Percentiles rank a stretch among this genome's conserved stretches.
phyloP scores from a whole-genome alignment of 37 sponge, comb jelly and placozoan species.

The Diacarnus erythraeanus region DNA sequence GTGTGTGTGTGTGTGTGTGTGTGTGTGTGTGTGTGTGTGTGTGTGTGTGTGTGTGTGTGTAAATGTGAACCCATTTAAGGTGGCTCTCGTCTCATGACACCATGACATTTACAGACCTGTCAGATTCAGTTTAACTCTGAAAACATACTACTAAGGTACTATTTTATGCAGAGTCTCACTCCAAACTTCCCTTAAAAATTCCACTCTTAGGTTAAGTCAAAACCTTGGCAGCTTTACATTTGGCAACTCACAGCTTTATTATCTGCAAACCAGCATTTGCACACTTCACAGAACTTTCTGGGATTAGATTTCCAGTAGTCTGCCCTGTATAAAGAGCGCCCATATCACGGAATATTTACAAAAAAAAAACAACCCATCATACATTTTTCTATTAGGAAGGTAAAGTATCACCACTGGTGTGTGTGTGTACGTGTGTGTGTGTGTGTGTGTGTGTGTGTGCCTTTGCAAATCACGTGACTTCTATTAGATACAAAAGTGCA shows the following conservation, averaged over 20 bases:
- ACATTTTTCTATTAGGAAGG: not conserved
- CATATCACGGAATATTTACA: not conserved
- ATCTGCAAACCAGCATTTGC: conserved; percentile 94
- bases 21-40: conserved; percentile 43
- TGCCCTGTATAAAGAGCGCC: conserved; percentile 53
- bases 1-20: no score
- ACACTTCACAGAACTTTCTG: conserved; percentile 81
- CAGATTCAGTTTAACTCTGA: conserved; percentile 66
- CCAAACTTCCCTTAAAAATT: no score
- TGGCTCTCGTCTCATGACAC: no score
- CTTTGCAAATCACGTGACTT: no score
- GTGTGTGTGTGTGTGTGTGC: no score
- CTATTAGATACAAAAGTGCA: no score
- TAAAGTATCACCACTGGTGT: no score
- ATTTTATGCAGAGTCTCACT: no score
- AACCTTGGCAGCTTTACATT: not conserved
- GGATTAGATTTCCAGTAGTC: conserved; percentile 95
- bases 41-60: no score
- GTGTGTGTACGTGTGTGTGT: conserved; percentile 18
- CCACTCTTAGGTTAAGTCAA: no score
- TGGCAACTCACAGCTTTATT: conserved; percentile 76
- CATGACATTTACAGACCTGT: conserved; percentile 22
- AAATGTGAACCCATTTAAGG: no score
- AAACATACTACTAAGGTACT: no score
- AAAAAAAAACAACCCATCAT: not conserved